Percentiles rank a stretch among this genome's conserved stretches.
Evolutionary conservation across 1,140 invertebrate species (phyloP).

Genomic region (Drosophila orosa): DNA sequence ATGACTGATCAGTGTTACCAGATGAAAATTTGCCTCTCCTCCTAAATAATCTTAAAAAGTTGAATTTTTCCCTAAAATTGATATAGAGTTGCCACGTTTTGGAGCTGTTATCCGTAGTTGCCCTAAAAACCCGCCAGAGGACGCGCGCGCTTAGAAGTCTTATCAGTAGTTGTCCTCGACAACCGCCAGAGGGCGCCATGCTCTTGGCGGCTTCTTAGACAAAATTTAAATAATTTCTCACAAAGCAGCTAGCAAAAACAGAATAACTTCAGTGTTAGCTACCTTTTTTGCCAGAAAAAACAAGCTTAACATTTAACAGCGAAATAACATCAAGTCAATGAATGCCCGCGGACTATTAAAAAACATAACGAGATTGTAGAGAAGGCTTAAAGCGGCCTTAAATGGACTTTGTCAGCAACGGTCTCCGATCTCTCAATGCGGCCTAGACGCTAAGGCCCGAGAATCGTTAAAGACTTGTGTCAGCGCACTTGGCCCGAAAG

Average conservation of each 20-base stretch:
- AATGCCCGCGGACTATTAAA: constrained; percentile 49
- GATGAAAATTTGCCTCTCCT: no score
- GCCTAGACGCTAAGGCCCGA: constrained; percentile 60
- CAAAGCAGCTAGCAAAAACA: neutral
- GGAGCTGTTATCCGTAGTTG: neutral
- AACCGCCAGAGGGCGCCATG: constrained; percentile 11
- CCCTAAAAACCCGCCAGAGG: neutral
- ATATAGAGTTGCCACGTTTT: neutral
- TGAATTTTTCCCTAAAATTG: no score
- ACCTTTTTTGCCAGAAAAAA: constrained; percentile 12
- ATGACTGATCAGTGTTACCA: no score
- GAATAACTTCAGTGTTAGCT: constrained; percentile 7
- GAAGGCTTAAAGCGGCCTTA: constrained; percentile 58
- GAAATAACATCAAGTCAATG: constrained; percentile 56
- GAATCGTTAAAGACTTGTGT: constrained; percentile 78
- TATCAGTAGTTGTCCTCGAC: neutral
- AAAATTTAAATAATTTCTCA: constrained; percentile 2
- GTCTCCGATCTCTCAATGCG: constrained; percentile 33
- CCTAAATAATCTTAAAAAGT: no score
- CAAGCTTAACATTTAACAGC: constrained; percentile 51
- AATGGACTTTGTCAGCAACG: constrained; percentile 63
- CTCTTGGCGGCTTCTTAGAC: neutral
- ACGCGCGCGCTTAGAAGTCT: neutral
- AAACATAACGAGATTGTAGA: constrained; percentile 56
- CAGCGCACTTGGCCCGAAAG: constrained; percentile 47